A percentile compares a stretch with the other conserved stretches of the same genome.
phyloP scores from a whole-genome alignment of 64 coral and sea anemone genomes.

The Pocillopora verrucosa region DNA sequence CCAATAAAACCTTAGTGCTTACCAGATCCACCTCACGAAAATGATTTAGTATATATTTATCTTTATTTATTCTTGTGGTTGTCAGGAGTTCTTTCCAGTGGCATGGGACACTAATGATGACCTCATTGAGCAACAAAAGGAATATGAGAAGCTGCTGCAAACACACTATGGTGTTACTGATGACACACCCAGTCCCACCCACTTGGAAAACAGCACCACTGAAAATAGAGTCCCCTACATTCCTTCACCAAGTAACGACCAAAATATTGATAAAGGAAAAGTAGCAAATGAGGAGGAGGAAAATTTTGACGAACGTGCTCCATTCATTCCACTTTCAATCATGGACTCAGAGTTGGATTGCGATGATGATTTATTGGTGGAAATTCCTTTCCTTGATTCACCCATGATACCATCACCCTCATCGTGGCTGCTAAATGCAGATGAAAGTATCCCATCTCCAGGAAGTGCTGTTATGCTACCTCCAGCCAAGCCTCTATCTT shows the following conservation, averaged over 20 bases:
- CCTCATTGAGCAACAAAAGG: conserved; percentile 67
- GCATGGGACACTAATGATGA: conserved; percentile 83
- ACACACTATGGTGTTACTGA: conserved; percentile 57
- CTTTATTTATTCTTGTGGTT: background rate
- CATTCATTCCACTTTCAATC: conserved; percentile 76
- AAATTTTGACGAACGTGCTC: conserved; percentile 64
- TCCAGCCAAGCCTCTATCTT: background rate
- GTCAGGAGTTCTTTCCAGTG: conserved; percentile 59
- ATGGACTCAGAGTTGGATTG: conserved; percentile 60
- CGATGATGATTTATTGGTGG: conserved; percentile 72
- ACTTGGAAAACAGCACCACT: conserved; percentile 1
- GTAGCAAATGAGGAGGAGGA: conserved; percentile 36
- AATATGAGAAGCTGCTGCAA: conserved; percentile 59
- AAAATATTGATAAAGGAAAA: conserved; percentile 48
- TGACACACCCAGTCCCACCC: conserved; percentile 34
- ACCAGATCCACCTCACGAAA: background rate
- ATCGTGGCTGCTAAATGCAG: conserved; percentile 6
- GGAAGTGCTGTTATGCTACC: conserved; percentile 27
- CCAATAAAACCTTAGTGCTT: no score
- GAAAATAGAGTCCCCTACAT: conserved; percentile 43
- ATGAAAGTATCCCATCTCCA: conserved; percentile 18
- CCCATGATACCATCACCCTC: conserved; percentile 62
- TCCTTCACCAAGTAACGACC: conserved; percentile 47
- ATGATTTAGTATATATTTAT: background rate
- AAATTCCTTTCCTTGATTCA: conserved; percentile 77